Percentiles rank a stretch among this genome's conserved stretches.
phyloP scores from a whole-genome alignment of 2,888 invertebrate species.

The Eudemis profundana region DNA sequence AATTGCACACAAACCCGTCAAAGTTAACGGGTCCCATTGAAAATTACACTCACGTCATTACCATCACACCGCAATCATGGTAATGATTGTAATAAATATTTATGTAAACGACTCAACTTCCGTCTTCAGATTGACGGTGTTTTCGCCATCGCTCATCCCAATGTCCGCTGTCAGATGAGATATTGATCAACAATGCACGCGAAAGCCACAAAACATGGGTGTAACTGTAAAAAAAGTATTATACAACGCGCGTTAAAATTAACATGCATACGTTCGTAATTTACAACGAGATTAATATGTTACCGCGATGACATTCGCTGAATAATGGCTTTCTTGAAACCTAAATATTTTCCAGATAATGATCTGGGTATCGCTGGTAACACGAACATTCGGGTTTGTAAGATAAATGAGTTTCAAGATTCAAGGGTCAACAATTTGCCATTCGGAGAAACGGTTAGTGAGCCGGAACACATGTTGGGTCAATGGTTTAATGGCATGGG shows the following conservation, averaged over 20 bases:
- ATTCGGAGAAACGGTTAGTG: constrained; percentile 55
- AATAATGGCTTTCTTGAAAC: constrained; percentile 40
- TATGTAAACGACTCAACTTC: constrained; percentile 39
- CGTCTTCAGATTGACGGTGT: constrained; percentile 38
- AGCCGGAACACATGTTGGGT: constrained; percentile 45
- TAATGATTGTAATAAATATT: constrained; percentile 44
- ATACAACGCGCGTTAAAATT: constrained; percentile 27
- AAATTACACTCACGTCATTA: constrained; percentile 40
- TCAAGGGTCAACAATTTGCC: constrained; percentile 56
- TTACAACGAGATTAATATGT: constrained; percentile 39
- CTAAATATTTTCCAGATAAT: constrained; percentile 37
- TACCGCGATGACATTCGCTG: constrained; percentile 33
- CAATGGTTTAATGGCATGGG: constrained; percentile 45
- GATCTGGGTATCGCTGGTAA: constrained; percentile 56
- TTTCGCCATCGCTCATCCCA: constrained; percentile 38
- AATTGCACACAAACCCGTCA: constrained; percentile 35
- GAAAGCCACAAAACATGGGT: constrained; percentile 20
- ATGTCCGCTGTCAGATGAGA: constrained; percentile 19
- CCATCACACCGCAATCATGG: constrained; percentile 36
- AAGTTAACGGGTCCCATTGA: constrained; percentile 43
- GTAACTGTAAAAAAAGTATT: constrained; percentile 35
- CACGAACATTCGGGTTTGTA: constrained; percentile 54
- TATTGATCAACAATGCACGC: constrained; percentile 32
- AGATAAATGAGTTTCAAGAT: constrained; percentile 62
- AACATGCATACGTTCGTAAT: constrained; percentile 32